phyloP scores from a whole-genome alignment of 2,888 invertebrate genomes.

The Diachrysia chrysitis region DNA sequence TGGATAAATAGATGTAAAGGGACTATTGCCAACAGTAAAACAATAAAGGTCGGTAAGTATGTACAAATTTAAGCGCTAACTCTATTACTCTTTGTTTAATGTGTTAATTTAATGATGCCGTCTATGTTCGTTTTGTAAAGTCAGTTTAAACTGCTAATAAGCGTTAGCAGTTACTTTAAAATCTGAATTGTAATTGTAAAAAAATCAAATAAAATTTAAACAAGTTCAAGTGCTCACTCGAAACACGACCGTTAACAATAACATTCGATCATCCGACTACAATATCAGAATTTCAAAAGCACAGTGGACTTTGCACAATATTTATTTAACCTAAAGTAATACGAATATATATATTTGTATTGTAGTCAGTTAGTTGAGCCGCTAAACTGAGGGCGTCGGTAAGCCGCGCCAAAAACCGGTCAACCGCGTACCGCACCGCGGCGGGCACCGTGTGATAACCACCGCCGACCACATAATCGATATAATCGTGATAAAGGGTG shows the following conservation, averaged over 20 bases:
- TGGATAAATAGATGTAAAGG: neutral
- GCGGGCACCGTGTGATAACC: conserved; percentile 5
- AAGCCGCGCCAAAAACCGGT: neutral
- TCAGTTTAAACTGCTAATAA: too few species aligned
- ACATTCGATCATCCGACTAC: neutral
- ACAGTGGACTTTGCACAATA: neutral
- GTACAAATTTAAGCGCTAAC: too few species aligned
- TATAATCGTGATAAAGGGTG: neutral
- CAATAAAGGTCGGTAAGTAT: too few species aligned
- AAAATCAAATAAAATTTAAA: neutral
- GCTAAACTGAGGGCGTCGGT: neutral
- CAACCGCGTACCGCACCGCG: conserved; percentile 8
- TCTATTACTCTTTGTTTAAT: too few species aligned
- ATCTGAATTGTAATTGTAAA: too few species aligned
- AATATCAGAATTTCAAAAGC: neutral
- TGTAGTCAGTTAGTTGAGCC: neutral
- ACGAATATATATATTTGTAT: neutral
- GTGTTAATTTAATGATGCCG: too few species aligned
- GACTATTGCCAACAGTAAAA: neutral
- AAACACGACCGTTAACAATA: neutral
- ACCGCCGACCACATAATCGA: neutral
- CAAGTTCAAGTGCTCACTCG: neutral
- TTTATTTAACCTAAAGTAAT: neutral
- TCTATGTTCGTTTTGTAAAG: too few species aligned
- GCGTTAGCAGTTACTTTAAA: too few species aligned